These are phyloP conservation scores for Glareola pratincola DNA, from an alignment of 2,113 vertebrate species.

Conservation along the genomic window DNA sequence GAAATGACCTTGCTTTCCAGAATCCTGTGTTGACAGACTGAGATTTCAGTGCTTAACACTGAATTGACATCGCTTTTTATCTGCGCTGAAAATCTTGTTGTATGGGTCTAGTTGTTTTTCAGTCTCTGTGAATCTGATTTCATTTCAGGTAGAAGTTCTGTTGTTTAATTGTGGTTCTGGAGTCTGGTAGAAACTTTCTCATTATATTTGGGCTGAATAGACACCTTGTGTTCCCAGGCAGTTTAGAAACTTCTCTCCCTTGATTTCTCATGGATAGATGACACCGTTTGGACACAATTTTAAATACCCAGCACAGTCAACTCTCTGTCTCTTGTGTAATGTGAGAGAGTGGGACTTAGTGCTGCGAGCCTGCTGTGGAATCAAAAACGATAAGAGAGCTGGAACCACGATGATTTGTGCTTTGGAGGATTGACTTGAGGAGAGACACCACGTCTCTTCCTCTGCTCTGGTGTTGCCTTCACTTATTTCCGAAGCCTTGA, in stretches of 20 bases:
- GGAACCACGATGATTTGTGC: not conserved
- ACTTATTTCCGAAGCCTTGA: not conserved
- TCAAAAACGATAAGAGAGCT: slow-evolving; percentile 24
- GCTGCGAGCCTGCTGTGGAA: not conserved
- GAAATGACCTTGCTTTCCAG: not conserved
- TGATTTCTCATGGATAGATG: slow-evolving; percentile 78
- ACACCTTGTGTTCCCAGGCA: slow-evolving; percentile 62
- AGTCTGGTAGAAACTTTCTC: slow-evolving; percentile 40
- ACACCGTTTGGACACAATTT: slow-evolving; percentile 50
- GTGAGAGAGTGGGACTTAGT: slow-evolving; percentile 40
- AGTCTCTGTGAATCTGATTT: slow-evolving; percentile 20
- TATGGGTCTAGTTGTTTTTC: slow-evolving; percentile 13
- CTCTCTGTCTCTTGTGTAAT: slow-evolving; percentile 76
- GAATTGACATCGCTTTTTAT: not conserved
- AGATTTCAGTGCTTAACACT: slow-evolving; percentile 17
- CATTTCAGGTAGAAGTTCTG: not conserved
- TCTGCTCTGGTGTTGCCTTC: slow-evolving; percentile 1
- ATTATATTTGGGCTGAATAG: slow-evolving; percentile 51
- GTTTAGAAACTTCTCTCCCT: slow-evolving; percentile 47
- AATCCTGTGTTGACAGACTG: not conserved
- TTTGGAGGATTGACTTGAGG: not conserved
- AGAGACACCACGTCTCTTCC: not conserved
- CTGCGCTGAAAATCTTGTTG: slow-evolving; percentile 22
- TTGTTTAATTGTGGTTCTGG: not conserved
- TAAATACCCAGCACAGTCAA: slow-evolving; percentile 65